Evolutionary conservation across 2,797 vertebrate species (phyloP).

Genomic region (Gephyroberyx darwinii): DNA sequence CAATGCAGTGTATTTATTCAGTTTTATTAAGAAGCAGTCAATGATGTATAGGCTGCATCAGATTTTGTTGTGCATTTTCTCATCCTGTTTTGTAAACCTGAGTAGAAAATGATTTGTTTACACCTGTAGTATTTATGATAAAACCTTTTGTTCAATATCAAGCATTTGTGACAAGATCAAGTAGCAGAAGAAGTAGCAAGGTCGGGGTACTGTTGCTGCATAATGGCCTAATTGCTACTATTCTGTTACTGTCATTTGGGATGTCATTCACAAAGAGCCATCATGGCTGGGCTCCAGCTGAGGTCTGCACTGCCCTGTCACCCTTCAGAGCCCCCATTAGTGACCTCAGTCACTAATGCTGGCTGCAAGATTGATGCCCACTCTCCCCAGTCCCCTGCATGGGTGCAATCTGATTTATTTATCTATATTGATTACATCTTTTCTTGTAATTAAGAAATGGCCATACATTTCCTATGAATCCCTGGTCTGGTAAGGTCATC

Average conservation of each 20-base stretch:
- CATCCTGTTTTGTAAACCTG: constrained; percentile 44
- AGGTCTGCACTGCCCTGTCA: neutral
- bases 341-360: constrained; percentile 13
- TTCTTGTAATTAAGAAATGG: neutral
- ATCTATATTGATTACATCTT: neutral
- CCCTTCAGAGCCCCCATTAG: constrained; percentile 4
- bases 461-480: neutral
- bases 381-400: neutral
- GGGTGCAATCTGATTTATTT: neutral
- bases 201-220: too few species aligned
- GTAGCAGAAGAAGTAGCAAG: too few species aligned
- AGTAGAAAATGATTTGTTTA: too few species aligned
- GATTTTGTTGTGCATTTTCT: constrained; percentile 13
- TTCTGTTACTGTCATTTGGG: neutral
- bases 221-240: neutral
- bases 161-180: too few species aligned
- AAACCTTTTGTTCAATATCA: too few species aligned
- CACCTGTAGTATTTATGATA: too few species aligned
- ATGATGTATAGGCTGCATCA: constrained; percentile 35
- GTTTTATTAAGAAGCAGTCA: neutral
- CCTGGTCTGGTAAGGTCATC: neutral
- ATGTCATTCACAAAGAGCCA: constrained; percentile 2
- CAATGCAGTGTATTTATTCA: neutral
- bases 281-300: constrained; percentile 16
- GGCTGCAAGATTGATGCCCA: constrained; percentile 16